Evolutionary conservation across 2,113 vertebrate species (phyloP), one percentile per base, ranked within the genome.

Genomic region (Macquaria australasica): DNA sequence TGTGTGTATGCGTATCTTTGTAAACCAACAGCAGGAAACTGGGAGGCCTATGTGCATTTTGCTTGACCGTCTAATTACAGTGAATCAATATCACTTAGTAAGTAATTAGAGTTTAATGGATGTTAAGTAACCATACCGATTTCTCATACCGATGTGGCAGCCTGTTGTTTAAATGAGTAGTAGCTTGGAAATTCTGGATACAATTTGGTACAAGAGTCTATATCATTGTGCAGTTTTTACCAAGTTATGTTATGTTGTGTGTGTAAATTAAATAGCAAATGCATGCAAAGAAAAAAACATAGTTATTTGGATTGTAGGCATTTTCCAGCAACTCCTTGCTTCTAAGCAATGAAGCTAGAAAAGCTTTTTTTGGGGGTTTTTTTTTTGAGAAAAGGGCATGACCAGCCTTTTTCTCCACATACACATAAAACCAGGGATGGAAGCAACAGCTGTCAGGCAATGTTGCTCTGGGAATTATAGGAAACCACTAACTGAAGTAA

Each of bases 31-130:
- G n/a, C 81, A 77, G 73, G 43, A 80, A 87, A 28, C 39, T 48
- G 31, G 2, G 20, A 43, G 25, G 41, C 12, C 28, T 39, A 0
- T 77, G n/a, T 71, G 59, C 53, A 48, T 68, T 67, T 58, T 5
- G 0, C 60, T 55, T 60, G n/a, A 58, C 60, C 4, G 1, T 62
- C 60, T n/a, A 56, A 71, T 64, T 53, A 58, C 18, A 64, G 20
- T 8, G 37, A 80, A 59, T 86, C 87, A 58, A 77, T 81, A 82
- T 66, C 50, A 63, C 58, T 71, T 23, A 39, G 45, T 8, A 28
- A 62, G 56, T 69, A 83, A 53, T 79, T 62, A 48, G 56, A 68
- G 71, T 12, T 45, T 80, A 83, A 83, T 71, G 56, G 67, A 72
- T 76, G 70, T 37, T 55, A 66, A 31, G 63, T 73, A 39, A 45